Evolutionary conservation across 1,140 invertebrate genomes (phyloP).

Genomic region (Drosophila takahashii): DNA sequence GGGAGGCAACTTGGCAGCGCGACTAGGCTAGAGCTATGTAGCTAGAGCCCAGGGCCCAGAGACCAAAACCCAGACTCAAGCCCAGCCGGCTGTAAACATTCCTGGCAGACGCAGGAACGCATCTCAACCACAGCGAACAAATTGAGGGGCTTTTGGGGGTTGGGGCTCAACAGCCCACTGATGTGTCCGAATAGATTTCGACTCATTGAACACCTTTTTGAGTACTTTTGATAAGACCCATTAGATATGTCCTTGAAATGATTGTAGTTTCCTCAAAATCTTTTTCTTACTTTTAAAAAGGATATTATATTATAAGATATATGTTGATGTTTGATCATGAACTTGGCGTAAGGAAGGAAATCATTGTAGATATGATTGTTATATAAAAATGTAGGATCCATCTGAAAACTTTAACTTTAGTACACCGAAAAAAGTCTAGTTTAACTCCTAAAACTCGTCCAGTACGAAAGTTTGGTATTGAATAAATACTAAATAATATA

Average conservation of each 20-base stretch:
- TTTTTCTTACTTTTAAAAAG: too few relatives aligned
- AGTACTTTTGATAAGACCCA: background rate
- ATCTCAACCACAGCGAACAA: constrained; percentile 19
- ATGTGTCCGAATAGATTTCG: background rate
- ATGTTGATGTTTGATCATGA: too few relatives aligned
- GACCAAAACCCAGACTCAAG: background rate
- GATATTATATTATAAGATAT: too few relatives aligned
- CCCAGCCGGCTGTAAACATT: constrained; percentile 43
- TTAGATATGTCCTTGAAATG: background rate
- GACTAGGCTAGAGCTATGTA: constrained; percentile 21
- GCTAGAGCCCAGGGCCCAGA: constrained; percentile 2
- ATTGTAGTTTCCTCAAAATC: too few relatives aligned
- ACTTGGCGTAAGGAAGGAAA: too few relatives aligned
- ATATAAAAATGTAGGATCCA: too few relatives aligned
- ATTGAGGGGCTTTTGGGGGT: background rate
- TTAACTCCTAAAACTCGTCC: too few relatives aligned
- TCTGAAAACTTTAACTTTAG: too few relatives aligned
- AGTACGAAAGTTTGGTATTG: too few relatives aligned
- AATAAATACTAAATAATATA: too few relatives aligned
- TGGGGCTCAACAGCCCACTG: constrained; percentile 1
- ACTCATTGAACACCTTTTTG: background rate
- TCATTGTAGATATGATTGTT: too few relatives aligned
- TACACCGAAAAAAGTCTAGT: too few relatives aligned
- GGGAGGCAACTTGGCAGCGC: constrained; percentile 15
- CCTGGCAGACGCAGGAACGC: constrained; percentile 29